Evolutionary conservation across 2,113 vertebrate genomes (phyloP).

Genomic region (Alouatta palliata): DNA sequence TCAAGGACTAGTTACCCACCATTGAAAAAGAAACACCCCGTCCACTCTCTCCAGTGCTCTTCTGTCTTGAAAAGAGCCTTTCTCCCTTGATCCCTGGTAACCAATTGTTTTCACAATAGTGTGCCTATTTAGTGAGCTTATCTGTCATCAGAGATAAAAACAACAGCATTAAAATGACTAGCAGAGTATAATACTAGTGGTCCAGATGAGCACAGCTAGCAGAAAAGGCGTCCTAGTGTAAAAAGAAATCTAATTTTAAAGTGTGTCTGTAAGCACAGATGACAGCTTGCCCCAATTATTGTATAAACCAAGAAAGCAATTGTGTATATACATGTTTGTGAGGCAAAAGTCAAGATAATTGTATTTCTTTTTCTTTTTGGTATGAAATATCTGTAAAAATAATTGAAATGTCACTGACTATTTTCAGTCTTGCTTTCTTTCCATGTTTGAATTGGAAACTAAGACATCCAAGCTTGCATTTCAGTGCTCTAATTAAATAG

Average conservation of each 20-base stretch:
- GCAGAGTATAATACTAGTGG: not conserved
- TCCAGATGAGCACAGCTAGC: not conserved
- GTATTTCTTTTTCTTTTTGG: not conserved
- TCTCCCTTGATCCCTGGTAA: fast-evolving
- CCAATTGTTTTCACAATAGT: not conserved
- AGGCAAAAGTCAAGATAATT: not conserved
- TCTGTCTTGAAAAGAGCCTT: not conserved
- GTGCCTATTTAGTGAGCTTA: not conserved
- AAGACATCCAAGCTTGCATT: not conserved
- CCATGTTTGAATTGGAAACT: not conserved
- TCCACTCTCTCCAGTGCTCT: not conserved
- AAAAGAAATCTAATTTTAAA: not conserved
- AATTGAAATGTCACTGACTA: not conserved
- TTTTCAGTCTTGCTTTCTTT: conserved; percentile 6
- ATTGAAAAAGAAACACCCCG: not conserved
- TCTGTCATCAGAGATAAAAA: not conserved
- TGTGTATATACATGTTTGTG: not conserved
- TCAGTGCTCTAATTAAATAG: not conserved
- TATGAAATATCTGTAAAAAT: not conserved
- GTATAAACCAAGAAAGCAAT: not conserved
- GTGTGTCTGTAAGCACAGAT: not conserved
- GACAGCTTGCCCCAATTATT: not conserved
- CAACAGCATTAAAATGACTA: not conserved
- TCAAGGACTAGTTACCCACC: not conserved
- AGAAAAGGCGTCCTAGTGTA: not conserved